Evolutionary conservation across 2,888 invertebrate species (phyloP).

Genomic region (Patella ulyssiponensis): DNA sequence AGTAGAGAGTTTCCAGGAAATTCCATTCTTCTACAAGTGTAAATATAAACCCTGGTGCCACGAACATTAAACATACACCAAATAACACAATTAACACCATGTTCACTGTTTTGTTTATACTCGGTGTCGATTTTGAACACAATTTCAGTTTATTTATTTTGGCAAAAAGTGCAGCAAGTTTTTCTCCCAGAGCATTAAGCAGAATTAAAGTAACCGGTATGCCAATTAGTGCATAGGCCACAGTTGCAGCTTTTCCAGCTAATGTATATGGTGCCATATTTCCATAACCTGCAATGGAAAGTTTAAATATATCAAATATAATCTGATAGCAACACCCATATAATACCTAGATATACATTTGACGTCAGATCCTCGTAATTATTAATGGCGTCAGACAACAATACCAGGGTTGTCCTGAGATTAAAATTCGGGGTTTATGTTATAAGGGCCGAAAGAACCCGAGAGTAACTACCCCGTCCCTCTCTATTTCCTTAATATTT

Average conservation of each 20-base stretch:
- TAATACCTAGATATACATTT: too few species aligned
- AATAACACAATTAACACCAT: slow-evolving; percentile 54
- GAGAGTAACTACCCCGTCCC: too few species aligned
- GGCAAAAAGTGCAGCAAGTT: slow-evolving; percentile 47
- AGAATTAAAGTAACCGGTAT: slow-evolving; percentile 62
- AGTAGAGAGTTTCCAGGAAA: slow-evolving; percentile 60
- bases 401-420: too few species aligned
- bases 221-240: slow-evolving; percentile 61
- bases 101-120: slow-evolving; percentile 55
- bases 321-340: too few species aligned
- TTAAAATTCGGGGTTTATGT: too few species aligned
- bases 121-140: slow-evolving; percentile 52
- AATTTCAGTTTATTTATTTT: slow-evolving; percentile 53
- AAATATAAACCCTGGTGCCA: slow-evolving; percentile 54
- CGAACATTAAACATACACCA: slow-evolving; percentile 53
- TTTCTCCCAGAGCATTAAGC: slow-evolving; percentile 57
- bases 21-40: slow-evolving; percentile 60
- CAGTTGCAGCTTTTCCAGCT: slow-evolving; percentile 54
- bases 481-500: too few species aligned
- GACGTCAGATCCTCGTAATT: too few species aligned
- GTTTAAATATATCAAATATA: neutral
- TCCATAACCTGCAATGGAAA: slow-evolving; percentile 55
- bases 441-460: too few species aligned
- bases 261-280: slow-evolving; percentile 59
- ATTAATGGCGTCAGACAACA: too few species aligned